Base-by-base conservation (phyloP, 2,888 invertebrate genomes). In the Melanostoma scalare region DNA sequence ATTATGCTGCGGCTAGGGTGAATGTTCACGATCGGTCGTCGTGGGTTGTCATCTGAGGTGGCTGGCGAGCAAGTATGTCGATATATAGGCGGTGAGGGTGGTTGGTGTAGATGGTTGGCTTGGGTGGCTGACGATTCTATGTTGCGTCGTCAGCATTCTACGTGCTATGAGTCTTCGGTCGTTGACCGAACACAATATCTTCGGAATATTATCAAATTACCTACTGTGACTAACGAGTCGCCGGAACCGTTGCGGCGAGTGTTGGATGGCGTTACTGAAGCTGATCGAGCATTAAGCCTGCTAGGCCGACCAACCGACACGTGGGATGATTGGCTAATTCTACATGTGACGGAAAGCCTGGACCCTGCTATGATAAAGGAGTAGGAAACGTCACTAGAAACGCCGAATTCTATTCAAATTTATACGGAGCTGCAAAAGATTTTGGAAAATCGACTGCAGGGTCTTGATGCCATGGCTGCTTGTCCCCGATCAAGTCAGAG, bases 351-450 rank as follows among this genome's bases (percentile, higher is more conserved):
- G 1, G 79, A 68, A 35, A 78, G 71, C 61, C 38, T 84, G 40
- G 71, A 72, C 48, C 31, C 67, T 0, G 53, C 33, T 3, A 72
- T 71, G 2, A 53, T 78, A 5, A 78, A 74, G 50, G 69, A 76
- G 1, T 85, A 69, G 79, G 73, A 80, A 46, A 76, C 72, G 42
- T 80, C 76, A n/a, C 55, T 80, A 2, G 71, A 60, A n/a, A 55
- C 65, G 2, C 71, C 73, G 6, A 65, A 73, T 42, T 42, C 31
- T 4, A 48, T 79, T 35, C 78, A 74, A 35, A 35, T 58, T 6
- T 79, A 69, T 31, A 35, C 36, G 10, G 65, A 63, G 6, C 10
- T 71, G 8, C 40, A 8, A 4, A 53, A 31, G 30, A 78, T 84
- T 63, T 30, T 85, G 58, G 68, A 61, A 61, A 79, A 65, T 6